Percentiles rank a stretch among this genome's conserved stretches.
These are phyloP conservation scores for Pagrus major DNA, from an alignment of 2,113 vertebrate genomes.

Conservation along the genomic window DNA sequence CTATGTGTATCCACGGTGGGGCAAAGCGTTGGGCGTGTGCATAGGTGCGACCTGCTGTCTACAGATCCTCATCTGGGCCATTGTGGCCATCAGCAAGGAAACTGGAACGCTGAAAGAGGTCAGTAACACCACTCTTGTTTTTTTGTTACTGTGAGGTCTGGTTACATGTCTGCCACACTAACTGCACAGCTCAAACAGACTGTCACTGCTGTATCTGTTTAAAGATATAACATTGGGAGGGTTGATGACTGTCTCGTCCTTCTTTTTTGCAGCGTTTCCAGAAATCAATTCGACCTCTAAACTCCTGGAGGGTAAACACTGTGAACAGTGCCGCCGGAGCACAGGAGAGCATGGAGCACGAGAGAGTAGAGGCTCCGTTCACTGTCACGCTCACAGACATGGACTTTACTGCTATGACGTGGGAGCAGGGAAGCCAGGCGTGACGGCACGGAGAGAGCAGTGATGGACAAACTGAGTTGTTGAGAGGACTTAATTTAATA, in stretches of 20 bases:
- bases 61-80: slow-evolving; percentile 87
- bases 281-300: slow-evolving; percentile 85
- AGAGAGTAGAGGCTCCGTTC: slow-evolving; percentile 79
- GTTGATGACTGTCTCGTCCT: background rate
- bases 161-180: slow-evolving; percentile 21
- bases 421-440: slow-evolving; percentile 58
- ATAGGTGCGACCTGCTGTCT: slow-evolving; percentile 85
- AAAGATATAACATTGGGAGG: background rate
- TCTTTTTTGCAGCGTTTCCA: slow-evolving; percentile 81
- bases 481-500: slow-evolving; percentile 35
- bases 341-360: slow-evolving; percentile 14
- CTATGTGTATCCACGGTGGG: slow-evolving; percentile 85
- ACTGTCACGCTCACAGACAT: slow-evolving; percentile 84
- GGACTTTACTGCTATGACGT: slow-evolving; percentile 79
- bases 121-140: slow-evolving; percentile 65
- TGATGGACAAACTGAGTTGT: slow-evolving; percentile 25
- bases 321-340: slow-evolving; percentile 41
- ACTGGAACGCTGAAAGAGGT: slow-evolving; percentile 86
- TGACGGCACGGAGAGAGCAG: slow-evolving; percentile 44
- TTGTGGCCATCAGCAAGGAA: slow-evolving; percentile 83
- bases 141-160: slow-evolving; percentile 11
- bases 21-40: slow-evolving; percentile 85
- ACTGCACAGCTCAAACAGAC: background rate
- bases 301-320: slow-evolving; percentile 84
- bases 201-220: background rate